phyloP scores from a whole-genome alignment of 2,113 vertebrate species.

The Thamnaconus septentrionalis region DNA sequence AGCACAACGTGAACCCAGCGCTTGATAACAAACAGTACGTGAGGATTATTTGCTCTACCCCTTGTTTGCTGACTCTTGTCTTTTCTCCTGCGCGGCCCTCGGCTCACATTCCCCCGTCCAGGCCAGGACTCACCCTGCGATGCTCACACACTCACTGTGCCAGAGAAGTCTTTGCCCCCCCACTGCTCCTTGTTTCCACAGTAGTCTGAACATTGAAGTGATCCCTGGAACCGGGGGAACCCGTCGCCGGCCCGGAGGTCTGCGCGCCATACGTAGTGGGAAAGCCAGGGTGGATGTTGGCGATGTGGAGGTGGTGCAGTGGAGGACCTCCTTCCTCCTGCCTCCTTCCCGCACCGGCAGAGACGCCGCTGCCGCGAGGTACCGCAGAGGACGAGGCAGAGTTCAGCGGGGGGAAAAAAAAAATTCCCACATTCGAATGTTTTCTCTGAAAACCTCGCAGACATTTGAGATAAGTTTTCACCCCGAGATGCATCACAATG shows the following conservation, averaged over 20 bases:
- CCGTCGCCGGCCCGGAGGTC: constrained; percentile 20
- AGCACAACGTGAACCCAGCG: constrained; percentile 44
- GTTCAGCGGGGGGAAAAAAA: constrained; percentile 51
- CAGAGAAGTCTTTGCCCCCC: constrained; percentile 18
- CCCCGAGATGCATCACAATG: constrained; percentile 82
- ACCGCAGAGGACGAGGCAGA: constrained; percentile 39
- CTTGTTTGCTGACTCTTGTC: constrained; percentile 69
- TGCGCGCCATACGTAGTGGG: constrained; percentile 12
- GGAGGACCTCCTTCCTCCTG: background rate
- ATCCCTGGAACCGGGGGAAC: constrained; percentile 11
- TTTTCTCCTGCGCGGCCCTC: constrained; percentile 78
- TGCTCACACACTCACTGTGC: constrained; percentile 15
- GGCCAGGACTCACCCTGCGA: constrained; percentile 45
- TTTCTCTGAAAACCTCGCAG: constrained; percentile 92
- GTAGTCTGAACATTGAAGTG: constrained; percentile 39
- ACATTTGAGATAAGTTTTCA: constrained; percentile 90
- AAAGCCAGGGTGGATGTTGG: constrained; percentile 18
- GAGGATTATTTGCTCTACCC: constrained; percentile 85
- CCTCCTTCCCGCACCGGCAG: background rate
- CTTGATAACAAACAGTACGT: constrained; percentile 42
- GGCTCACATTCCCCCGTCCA: constrained; percentile 80
- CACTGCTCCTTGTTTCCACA: constrained; percentile 27
- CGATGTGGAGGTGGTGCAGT: no score
- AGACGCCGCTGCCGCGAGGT: constrained; percentile 16
- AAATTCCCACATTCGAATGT: constrained; percentile 82